Percentiles rank a stretch among this genome's conserved stretches.
Evolutionary conservation across 2,113 vertebrate species (phyloP).

Genomic region (Protobothrops mucrosquamatus): DNA sequence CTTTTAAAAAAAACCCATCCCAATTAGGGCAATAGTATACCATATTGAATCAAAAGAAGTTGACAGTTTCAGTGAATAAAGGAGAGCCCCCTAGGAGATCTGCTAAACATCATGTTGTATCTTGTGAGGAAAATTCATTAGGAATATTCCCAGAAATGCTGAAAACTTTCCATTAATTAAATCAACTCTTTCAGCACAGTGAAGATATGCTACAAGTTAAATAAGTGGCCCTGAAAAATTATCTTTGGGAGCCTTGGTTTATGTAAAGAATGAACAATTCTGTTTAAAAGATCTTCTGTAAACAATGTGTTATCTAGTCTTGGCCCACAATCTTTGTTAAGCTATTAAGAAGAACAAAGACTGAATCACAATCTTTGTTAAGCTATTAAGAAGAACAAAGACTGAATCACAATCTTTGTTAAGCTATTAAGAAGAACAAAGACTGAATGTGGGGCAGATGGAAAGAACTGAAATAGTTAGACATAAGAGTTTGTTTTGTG

Average conservation of each 20-base stretch:
- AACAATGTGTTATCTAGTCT: neutral
- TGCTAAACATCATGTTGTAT: neutral
- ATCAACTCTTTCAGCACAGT: neutral
- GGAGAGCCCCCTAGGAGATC: neutral
- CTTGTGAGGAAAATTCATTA: neutral
- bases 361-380: no score
- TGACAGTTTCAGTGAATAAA: neutral
- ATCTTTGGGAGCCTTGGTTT: neutral
- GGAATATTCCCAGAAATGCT: neutral
- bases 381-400: neutral
- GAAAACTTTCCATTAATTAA: neutral
- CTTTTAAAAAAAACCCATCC: neutral
- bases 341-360: no score
- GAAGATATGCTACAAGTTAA: neutral
- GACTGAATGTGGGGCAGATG: neutral
- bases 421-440: neutral
- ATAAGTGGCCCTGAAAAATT: neutral
- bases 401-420: neutral
- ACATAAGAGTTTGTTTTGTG: neutral
- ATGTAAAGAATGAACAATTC: neutral
- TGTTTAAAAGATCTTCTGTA: neutral
- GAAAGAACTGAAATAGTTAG: neutral
- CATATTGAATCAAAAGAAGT: neutral
- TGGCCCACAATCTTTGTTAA: neutral
- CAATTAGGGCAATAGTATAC: neutral